Base-by-base conservation (phyloP, 2,797 vertebrate species). In the Eidolon dupreanum region DNA sequence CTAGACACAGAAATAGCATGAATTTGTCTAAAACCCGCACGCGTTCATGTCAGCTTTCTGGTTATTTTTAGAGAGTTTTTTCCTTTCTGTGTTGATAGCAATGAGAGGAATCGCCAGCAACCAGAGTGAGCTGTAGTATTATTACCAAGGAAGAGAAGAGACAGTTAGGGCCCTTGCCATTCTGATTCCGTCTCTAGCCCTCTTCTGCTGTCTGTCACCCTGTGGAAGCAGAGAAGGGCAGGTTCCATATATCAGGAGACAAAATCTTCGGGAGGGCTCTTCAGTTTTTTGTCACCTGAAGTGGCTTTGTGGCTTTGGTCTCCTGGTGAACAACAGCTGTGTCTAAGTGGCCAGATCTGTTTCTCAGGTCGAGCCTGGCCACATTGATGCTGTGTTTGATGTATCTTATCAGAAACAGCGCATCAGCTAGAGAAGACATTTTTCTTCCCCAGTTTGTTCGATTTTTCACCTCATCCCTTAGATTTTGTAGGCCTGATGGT, bases 51-150 rank as follows among this genome's bases (percentile, higher is more conserved):
- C 57, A 20, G 46, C 49, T 36, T 70, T 49, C 41, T 24, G 41
- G 43, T 89, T 22, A 28, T 68, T 74, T 83, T 73, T 53, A 55
- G 55, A 74, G 77, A 46, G n/a, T 8, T 28, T 74, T 87, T 88
- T 75, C 19, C 31, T 26, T 49, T n/a, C 13, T 26, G 8, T 31
- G 7, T 89, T 8, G 5, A 5, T 43, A 75, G 38, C 68, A 16
- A 0, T 8, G 31, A 88, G n/a, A 46, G 12, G 65, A 41, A 8
- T 28, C 53, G 63, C 41, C 31, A 13, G 71, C 41, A 51, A 4
- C 22, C 79, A 4, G 11, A 12, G 8, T 7, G 3, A n/a, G 49
- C 38, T 19, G 11, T 13, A 3, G 12, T 13, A 2, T 24, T 6
- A 16, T 33, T 43, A 15, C 71, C 1, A 2, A 53, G 71, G 36